Base-by-base conservation (phyloP, 2,888 invertebrate species). In the Keiferia lycopersicella region DNA sequence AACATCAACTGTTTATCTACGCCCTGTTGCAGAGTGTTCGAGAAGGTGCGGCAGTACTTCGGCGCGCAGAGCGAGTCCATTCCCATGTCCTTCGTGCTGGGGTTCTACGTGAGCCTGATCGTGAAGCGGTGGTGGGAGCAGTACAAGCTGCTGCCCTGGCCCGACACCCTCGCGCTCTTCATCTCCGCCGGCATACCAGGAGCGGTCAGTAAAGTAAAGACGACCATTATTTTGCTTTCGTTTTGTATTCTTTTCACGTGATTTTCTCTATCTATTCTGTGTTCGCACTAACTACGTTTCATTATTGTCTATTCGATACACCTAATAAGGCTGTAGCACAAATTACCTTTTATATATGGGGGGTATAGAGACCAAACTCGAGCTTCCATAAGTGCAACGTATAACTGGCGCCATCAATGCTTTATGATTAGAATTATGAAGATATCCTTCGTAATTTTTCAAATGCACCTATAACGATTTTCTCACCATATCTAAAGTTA, bases 91-190 rank as follows among this genome's bases (percentile, higher is more conserved):
- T 98, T 98, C 92, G 97, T 98, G 63, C 94, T 98, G 72, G 98
- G 98, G 65, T 98, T 98, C 93, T 98, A 98, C 91, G 98, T 98
- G 70, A 96, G 95, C 77, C 93, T 98, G 74, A 96, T 98, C 62
- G 97, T 98, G 73, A 96, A 96, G 80, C 93, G 98, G 76, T 98
- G 98, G 98, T 98, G 98, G 98, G 97, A 97, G 81, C 98, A 98
- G 84, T 98, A 98, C 92, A 95, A 96, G 86, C 92, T 97, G 68
- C 92, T 98, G 70, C 98, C 98, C 6, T 98, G 98, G 97, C 98
- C 98, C 0, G 98, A 98, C 90, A 97, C 97, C 68, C 93, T 97
- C 75, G 97, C 97, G 56, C 94, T 98, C 68, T 98, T 97, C 88
- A 96, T 98, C 85, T 97, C 97, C 75, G 97, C 98, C 8, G 97